Base-by-base conservation (phyloP, 2,113 vertebrate genomes). In the Hydropotes inermis region DNA sequence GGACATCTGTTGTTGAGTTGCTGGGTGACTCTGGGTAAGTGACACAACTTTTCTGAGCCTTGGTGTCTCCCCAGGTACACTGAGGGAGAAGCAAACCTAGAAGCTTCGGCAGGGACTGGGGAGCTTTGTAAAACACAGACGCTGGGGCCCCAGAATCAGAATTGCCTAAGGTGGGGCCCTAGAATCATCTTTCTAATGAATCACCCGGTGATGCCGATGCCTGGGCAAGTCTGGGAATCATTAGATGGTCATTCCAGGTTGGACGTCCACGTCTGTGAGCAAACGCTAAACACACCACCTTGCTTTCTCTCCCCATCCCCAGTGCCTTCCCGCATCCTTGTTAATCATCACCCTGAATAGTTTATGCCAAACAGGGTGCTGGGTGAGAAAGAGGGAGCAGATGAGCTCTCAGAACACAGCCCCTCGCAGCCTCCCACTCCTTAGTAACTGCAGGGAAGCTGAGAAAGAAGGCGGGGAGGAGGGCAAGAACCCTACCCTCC, bases 391-490 rank as follows among this genome's bases (percentile, higher is more conserved):
- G 96, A 85, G 78, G 96, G 95, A 98, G 97, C 97, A 98, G 97
- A 97, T 97, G 98, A 98, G 97, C 89, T 97, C 96, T 97, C 97
- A 98, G 98, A 97, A 98, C 27, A 67, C 88, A 33, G 97, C 96
- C 97, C 96, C 97, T 97, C 74, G 95, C 86, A 91, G 96, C 98
- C 97, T 95, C 98, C 98, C 97, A 98, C 97, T 95, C 97, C 98
- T 90, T 98, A 64, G 97, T 96, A 98, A 98, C 98, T 4, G 19
- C 45, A 87, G 97, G 83, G 47, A 98, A 97, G 94, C 97, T 86
- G 93, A 94, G 95, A 92, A 92, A 45, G 93, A 82, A 95, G 92
- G 81, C 5, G 0, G 54, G 43, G 82, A 89, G 96, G 84, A 45
- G 95, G 88, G 60, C 82, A n/a, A 3, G 81, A 70, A 15, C 36